These are phyloP conservation scores for Philopotamus ludificatus DNA, from an alignment of 1,140 invertebrate species.

Conservation along the genomic window DNA sequence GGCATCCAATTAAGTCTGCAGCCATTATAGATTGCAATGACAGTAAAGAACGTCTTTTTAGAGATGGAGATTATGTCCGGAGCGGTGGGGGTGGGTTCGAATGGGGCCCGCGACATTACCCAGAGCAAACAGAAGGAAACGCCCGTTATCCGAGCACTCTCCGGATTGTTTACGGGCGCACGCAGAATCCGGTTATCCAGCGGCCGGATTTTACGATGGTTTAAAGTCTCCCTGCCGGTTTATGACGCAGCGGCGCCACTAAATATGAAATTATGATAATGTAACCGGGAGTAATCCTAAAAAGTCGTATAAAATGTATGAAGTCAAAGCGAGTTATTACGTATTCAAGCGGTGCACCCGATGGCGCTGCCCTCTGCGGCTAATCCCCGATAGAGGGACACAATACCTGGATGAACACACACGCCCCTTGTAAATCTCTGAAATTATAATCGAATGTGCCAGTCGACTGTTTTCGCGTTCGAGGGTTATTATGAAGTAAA, in stretches of 20 bases:
- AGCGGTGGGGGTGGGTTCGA: background rate
- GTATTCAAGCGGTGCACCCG: slow-evolving; percentile 28
- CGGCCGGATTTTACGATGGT: slow-evolving; percentile 22
- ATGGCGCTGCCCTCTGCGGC: background rate
- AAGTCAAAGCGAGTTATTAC: slow-evolving; percentile 34
- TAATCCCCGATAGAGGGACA: slow-evolving; percentile 24
- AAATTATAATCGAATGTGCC: slow-evolving; percentile 38
- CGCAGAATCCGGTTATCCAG: slow-evolving; percentile 5
- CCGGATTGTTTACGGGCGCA: slow-evolving; percentile 2
- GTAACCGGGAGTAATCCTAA: slow-evolving; percentile 41
- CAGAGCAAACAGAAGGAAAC: slow-evolving; percentile 13
- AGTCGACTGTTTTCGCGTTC: slow-evolving; percentile 22
- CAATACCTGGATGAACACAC: too few relatives aligned
- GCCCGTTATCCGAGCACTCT: slow-evolving; percentile 5
- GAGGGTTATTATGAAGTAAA: slow-evolving; percentile 20
- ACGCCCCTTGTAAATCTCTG: slow-evolving; percentile 21
- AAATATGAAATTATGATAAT: slow-evolving; percentile 42
- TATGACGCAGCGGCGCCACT: slow-evolving; percentile 29
- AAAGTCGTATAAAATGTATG: slow-evolving; percentile 41
- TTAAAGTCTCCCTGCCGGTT: slow-evolving; percentile 31
- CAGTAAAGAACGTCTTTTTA: too few relatives aligned
- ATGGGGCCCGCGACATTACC: background rate
- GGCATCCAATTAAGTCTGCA: too few relatives aligned
- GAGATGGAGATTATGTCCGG: too few relatives aligned
- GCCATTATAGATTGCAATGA: too few relatives aligned